Conservation (phyloP, 2,888 invertebrate species). For the Drosophila silvestris region DNA sequence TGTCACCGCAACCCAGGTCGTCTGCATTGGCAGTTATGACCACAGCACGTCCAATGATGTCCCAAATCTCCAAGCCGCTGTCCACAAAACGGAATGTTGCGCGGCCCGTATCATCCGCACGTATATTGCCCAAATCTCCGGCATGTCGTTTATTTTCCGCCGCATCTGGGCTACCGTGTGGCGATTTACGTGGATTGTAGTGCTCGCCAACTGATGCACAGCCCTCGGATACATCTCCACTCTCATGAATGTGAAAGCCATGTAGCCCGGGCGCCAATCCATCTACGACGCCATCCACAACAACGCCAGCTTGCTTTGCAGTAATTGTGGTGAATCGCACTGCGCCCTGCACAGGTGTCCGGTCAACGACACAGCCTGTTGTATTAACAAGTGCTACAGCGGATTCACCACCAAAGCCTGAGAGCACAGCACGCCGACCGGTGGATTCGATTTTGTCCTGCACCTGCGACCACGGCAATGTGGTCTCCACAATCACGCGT, state of each 20-base stretch:
- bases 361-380: constrained; percentile 79
- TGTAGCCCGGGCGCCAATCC: constrained; percentile 89
- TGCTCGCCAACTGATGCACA: constrained; percentile 88
- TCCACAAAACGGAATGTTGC: constrained; percentile 89
- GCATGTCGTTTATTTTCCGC: constrained; percentile 86
- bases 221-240: constrained; percentile 89
- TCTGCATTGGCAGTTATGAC: constrained; percentile 89
- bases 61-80: constrained; percentile 88
- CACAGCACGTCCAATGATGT: constrained; percentile 92
- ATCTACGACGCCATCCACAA: constrained; percentile 94
- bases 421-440: constrained; percentile 91
- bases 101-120: constrained; percentile 88
- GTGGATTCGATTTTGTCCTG: constrained; percentile 87
- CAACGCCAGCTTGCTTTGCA: constrained; percentile 86
- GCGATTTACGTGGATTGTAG: constrained; percentile 86
- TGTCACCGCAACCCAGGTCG: constrained; percentile 87
- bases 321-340: constrained; percentile 88
- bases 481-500: constrained; percentile 82
- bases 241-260: constrained; percentile 88
- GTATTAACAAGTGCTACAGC: constrained; percentile 91
- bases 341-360: constrained; percentile 89
- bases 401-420: constrained; percentile 91
- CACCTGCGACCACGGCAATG: constrained; percentile 84
- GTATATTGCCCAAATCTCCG: constrained; percentile 89
- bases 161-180: constrained; percentile 86